phyloP scores from a whole-genome alignment of 1,140 invertebrate species.

The Armadillidium nasatum region DNA sequence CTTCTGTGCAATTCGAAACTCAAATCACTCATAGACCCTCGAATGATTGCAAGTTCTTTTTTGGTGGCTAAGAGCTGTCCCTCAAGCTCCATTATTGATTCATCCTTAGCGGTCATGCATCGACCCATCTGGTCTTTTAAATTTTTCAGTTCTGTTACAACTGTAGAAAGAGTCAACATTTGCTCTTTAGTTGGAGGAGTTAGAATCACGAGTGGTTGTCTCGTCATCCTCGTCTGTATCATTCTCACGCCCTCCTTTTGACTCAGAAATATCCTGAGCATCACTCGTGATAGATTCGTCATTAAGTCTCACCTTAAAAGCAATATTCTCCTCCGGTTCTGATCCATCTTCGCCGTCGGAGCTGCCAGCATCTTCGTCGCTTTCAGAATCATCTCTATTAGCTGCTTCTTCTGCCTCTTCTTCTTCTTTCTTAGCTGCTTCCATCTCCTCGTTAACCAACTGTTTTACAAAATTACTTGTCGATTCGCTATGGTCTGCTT shows the following conservation, averaged over 20 bases:
- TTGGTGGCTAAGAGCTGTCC: constrained; percentile 36
- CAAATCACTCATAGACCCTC: constrained; percentile 30
- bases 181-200: constrained; percentile 21
- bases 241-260: background rate
- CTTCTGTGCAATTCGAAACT: constrained; percentile 38
- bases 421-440: background rate
- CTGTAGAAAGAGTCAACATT: constrained; percentile 32
- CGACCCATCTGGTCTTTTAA: constrained; percentile 43
- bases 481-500: background rate
- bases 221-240: background rate
- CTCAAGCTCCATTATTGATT: constrained; percentile 41
- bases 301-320: background rate
- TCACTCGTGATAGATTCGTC: background rate
- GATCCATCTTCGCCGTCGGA: background rate
- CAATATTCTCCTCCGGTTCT: background rate
- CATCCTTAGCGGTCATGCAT: constrained; percentile 39
- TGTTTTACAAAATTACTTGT: background rate
- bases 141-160: constrained; percentile 36
- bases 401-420: background rate
- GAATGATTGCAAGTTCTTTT: constrained; percentile 30
- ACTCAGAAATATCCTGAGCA: background rate
- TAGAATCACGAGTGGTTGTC: background rate
- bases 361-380: background rate
- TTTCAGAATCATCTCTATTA: constrained; percentile 10
- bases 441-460: constrained; percentile 9